phyloP scores from a whole-genome alignment of 64 coral and sea anemone genomes.

The Actinia tenebrosa region DNA sequence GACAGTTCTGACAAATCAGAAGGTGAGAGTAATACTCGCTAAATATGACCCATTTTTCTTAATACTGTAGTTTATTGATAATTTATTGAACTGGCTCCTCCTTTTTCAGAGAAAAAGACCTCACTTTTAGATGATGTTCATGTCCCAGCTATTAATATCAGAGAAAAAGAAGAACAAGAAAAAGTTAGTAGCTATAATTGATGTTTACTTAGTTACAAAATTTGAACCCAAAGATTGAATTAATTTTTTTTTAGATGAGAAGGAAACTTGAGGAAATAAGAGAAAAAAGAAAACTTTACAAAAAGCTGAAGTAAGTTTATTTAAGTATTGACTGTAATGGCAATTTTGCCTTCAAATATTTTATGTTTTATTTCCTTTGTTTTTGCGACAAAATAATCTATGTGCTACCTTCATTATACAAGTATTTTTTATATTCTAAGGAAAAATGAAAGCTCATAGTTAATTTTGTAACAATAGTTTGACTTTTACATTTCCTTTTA shows the following conservation, averaged over 20 bases:
- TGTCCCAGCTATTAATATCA: constrained; percentile 63
- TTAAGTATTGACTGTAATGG: not conserved
- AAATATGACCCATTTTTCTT: not conserved
- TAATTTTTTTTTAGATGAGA: constrained; percentile 49
- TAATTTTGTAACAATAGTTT: too few species aligned
- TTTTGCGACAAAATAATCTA: too few species aligned
- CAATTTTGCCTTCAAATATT: too few species aligned
- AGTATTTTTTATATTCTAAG: too few species aligned
- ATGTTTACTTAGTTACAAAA: too few species aligned
- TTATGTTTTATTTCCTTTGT: too few species aligned
- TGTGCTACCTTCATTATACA: too few species aligned
- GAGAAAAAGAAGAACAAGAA: constrained; percentile 56
- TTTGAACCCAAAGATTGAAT: too few species aligned
- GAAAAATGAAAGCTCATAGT: too few species aligned
- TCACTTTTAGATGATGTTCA: constrained; percentile 57
- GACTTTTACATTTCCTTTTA: not conserved
- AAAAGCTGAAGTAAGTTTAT: constrained; percentile 68
- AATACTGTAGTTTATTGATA: not conserved
- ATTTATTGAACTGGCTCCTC: not conserved
- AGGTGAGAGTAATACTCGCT: not conserved
- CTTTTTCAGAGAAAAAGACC: constrained; percentile 17
- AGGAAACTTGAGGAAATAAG: constrained; percentile 90
- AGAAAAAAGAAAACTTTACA: constrained; percentile 81
- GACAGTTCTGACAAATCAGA: constrained; percentile 14
- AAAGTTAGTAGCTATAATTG: constrained; percentile 18